Conservation (phyloP, 2,888 invertebrate species). For the Troglohyphantes excavatus region DNA sequence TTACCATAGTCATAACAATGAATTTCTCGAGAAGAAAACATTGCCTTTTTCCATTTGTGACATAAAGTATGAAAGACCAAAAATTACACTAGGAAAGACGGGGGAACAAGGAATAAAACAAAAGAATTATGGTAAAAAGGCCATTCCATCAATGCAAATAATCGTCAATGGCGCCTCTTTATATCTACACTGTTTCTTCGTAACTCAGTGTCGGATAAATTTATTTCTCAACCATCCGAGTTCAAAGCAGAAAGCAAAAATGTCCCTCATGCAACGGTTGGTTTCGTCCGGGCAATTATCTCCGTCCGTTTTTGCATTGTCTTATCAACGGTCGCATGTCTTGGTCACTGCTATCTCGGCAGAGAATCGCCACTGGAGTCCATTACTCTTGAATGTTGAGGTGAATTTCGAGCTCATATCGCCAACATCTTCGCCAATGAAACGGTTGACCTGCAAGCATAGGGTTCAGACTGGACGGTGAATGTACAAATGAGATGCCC, state of each 20-base stretch:
- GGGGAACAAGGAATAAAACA: background rate
- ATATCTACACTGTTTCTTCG: background rate
- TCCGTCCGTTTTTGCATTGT: conserved; percentile 44
- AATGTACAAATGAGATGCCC: background rate
- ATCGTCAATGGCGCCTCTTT: too few species aligned
- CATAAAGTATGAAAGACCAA: background rate
- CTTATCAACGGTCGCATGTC: conserved; percentile 25
- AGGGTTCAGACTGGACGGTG: background rate
- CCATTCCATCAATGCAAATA: background rate
- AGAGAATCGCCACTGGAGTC: conserved; percentile 38
- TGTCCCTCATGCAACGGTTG: conserved; percentile 27
- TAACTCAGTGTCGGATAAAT: background rate
- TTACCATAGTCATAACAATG: too few species aligned
- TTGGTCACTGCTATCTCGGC: conserved; percentile 17
- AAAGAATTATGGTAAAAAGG: background rate
- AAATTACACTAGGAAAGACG: background rate
- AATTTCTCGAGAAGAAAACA: too few species aligned
- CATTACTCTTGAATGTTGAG: conserved; percentile 6
- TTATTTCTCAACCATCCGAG: background rate
- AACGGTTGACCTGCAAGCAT: conserved; percentile 45
- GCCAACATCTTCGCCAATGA: background rate
- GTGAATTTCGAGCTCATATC: background rate
- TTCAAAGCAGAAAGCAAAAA: background rate
- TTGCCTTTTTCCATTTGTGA: background rate
- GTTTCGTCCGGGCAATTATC: conserved; percentile 51